Conservation (phyloP, 2,113 vertebrate genomes). For the Notechis scutatus region DNA sequence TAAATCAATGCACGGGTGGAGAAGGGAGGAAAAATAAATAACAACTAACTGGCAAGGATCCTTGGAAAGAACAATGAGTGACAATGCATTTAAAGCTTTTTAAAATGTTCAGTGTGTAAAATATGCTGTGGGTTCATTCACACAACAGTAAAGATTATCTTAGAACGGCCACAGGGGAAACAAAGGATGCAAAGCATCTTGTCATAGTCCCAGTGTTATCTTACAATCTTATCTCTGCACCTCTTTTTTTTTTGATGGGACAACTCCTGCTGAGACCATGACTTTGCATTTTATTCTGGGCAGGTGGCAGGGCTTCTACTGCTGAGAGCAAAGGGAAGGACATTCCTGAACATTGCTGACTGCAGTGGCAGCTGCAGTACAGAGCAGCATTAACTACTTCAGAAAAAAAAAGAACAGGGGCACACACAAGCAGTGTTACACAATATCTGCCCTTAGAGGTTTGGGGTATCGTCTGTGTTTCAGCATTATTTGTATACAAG, state of each 20-base stretch:
- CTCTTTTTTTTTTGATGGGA: constrained; percentile 47
- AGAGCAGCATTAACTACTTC: accelerated
- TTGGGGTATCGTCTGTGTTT: neutral
- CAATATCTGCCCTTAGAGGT: neutral
- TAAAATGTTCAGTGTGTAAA: neutral
- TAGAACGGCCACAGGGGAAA: neutral
- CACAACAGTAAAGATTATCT: neutral
- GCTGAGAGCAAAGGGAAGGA: constrained; percentile 1
- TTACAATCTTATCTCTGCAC: neutral
- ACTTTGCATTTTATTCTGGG: constrained; percentile 43
- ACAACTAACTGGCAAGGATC: neutral
- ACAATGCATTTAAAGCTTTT: neutral
- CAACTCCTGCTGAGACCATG: constrained; percentile 23
- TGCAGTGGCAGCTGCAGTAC: neutral
- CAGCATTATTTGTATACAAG: too few relatives aligned
- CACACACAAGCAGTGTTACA: neutral
- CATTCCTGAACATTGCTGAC: neutral
- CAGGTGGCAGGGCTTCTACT: neutral
- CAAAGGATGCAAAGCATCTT: constrained; percentile 18
- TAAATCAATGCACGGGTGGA: neutral
- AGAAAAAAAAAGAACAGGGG: neutral
- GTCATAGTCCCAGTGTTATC: constrained; percentile 26
- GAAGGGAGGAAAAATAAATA: neutral
- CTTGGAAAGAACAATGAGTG: neutral
- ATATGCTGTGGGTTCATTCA: neutral